A percentile compares a stretch with the other conserved stretches of the same genome.
phyloP scores from a whole-genome alignment of 2,113 vertebrate species.

The Mus spicilegus region DNA sequence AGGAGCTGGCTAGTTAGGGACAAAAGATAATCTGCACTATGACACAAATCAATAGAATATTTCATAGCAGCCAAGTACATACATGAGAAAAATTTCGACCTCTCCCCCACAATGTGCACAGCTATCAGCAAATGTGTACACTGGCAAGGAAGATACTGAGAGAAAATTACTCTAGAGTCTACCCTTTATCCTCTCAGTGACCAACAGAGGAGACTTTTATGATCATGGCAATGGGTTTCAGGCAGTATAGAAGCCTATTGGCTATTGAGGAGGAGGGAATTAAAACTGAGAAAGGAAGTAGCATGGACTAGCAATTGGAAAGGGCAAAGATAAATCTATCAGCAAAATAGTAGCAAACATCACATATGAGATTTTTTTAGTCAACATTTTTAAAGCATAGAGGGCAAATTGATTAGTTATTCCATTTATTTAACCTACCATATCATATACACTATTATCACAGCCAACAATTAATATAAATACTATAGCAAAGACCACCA shows the following conservation, averaged over 20 bases:
- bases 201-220: neutral
- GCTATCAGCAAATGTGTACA: neutral
- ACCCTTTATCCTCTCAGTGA: neutral
- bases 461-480: conserved; percentile 6
- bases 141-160: neutral
- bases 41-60: neutral
- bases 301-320: neutral
- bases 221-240: neutral
- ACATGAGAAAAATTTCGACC: neutral
- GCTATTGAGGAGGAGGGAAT: neutral
- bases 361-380: neutral
- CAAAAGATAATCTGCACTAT: neutral
- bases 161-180: neutral
- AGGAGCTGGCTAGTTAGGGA: neutral
- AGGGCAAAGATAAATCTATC: neutral
- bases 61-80: neutral
- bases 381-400: neutral
- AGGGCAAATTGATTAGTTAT: neutral
- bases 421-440: neutral
- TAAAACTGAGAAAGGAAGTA: neutral
- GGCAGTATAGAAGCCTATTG: neutral
- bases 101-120: neutral
- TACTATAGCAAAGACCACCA: neutral
- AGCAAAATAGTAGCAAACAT: neutral
- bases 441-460: neutral